Evolutionary conservation across 2,797 vertebrate species (phyloP).

Genomic region (Thalassophryne amazonica): DNA sequence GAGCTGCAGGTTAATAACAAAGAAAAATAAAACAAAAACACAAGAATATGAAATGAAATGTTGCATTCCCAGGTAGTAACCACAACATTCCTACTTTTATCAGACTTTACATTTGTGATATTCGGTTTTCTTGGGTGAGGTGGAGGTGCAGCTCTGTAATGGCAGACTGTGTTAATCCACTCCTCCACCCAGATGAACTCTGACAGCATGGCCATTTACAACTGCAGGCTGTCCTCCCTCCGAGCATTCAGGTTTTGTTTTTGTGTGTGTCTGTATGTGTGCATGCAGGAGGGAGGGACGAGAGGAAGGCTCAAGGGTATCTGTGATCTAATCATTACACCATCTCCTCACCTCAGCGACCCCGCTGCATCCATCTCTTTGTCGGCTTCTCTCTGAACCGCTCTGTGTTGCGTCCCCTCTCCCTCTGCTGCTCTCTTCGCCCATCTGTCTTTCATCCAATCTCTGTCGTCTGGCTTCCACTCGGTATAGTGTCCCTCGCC

Average conservation of each 20-base stretch:
- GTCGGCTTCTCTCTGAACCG: slow-evolving; percentile 43
- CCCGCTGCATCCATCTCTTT: slow-evolving; percentile 67
- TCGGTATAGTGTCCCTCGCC: slow-evolving; percentile 40
- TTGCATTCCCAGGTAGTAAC: too few species aligned
- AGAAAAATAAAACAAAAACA: too few species aligned
- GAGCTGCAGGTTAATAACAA: too few species aligned
- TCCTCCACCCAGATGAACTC: slow-evolving; percentile 53
- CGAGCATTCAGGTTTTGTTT: slow-evolving; percentile 18
- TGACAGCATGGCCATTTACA: slow-evolving; percentile 57
- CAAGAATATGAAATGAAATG: too few species aligned
- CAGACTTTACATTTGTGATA: too few species aligned
- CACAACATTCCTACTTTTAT: too few species aligned
- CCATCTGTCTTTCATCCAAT: slow-evolving; percentile 59
- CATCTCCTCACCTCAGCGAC: slow-evolving; percentile 68
- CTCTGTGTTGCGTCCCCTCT: slow-evolving; percentile 27
- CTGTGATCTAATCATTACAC: slow-evolving; percentile 78
- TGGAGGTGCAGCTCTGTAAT: slow-evolving; percentile 24
- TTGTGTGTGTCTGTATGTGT: slow-evolving; percentile 4
- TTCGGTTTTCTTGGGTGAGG: slow-evolving; percentile 21
- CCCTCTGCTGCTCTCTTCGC: slow-evolving; percentile 27
- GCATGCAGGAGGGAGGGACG: slow-evolving; percentile 26
- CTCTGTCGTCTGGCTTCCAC: slow-evolving; percentile 36
- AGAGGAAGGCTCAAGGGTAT: slow-evolving; percentile 68
- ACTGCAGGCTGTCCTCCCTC: slow-evolving; percentile 37
- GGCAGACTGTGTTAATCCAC: slow-evolving; percentile 52